Conservation (phyloP, 2,888 invertebrate genomes). For the Molorchus minor region DNA sequence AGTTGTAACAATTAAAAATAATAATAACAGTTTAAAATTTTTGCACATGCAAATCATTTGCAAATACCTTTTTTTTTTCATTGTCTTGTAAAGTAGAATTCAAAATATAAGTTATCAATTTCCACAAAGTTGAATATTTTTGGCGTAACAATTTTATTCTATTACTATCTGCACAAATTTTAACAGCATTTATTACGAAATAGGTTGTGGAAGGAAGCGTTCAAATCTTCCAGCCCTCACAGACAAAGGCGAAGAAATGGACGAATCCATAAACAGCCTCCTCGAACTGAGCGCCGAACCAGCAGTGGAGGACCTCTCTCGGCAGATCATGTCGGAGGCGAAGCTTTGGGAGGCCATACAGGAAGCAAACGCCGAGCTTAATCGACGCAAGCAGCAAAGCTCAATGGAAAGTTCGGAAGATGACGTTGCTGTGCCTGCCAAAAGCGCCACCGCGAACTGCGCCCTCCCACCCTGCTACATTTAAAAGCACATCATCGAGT, state of each 20-base stretch:
- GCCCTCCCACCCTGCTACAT: conserved; percentile 59
- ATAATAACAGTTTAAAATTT: no score
- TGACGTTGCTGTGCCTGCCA: conserved; percentile 49
- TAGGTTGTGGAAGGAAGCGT: conserved; percentile 80
- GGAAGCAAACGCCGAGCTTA: conserved; percentile 77
- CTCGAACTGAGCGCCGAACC: conserved; percentile 75
- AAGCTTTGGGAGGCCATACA: conserved; percentile 83
- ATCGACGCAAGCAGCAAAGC: conserved; percentile 67
- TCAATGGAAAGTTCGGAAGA: conserved; percentile 58
- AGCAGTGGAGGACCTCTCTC: conserved; percentile 77
- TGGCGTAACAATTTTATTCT: no score
- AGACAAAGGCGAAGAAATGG: conserved; percentile 64
- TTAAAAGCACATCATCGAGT: conserved; percentile 29
- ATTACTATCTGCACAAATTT: no score
- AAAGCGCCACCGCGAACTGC: conserved; percentile 58
- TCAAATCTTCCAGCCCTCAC: conserved; percentile 62
- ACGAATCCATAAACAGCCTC: conserved; percentile 72
- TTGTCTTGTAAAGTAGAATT: no score
- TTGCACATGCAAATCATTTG: no score
- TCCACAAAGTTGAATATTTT: no score
- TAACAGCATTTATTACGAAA: no score
- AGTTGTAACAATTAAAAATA: no score
- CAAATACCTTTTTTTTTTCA: no score
- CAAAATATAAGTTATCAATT: no score
- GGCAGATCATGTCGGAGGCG: conserved; percentile 82